Evolutionary conservation across 2,797 vertebrate species (phyloP).

Genomic region (Halcyon leucocephala): DNA sequence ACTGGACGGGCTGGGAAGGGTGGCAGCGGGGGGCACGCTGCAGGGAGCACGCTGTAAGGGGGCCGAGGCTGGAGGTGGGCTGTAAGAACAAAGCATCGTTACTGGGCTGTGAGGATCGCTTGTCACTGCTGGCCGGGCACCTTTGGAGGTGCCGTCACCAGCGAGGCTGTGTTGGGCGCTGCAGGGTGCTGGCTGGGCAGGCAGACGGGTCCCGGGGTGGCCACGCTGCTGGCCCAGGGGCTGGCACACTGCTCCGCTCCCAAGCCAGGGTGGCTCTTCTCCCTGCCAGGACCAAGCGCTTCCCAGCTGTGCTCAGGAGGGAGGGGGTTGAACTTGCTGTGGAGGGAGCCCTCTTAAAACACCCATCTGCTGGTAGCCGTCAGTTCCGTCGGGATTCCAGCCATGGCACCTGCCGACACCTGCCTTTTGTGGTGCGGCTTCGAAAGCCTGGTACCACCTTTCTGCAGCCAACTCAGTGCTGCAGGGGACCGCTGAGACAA

Average conservation of each 20-base stretch:
- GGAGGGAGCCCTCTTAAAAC: background rate
- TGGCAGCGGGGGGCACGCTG: background rate
- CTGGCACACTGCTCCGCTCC: accelerated
- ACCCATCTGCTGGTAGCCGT: background rate
- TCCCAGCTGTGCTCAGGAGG: background rate
- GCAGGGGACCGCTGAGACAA: background rate
- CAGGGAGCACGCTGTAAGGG: accelerated
- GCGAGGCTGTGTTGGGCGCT: background rate
- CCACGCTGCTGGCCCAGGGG: background rate
- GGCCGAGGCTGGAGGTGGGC: background rate
- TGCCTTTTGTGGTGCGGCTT: background rate
- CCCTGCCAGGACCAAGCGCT: accelerated
- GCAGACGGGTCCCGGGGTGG: accelerated
- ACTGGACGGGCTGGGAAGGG: background rate
- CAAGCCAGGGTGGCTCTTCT: background rate
- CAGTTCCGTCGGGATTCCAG: accelerated
- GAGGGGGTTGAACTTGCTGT: background rate
- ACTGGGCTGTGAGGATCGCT: background rate
- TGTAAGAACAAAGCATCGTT: slow-evolving; percentile 59
- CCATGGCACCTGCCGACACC: background rate
- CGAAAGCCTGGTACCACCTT: background rate
- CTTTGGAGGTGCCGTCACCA: background rate
- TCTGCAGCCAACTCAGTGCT: background rate
- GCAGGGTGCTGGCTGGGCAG: background rate
- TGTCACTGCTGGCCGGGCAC: background rate